These are phyloP conservation scores for Natrix natrix DNA, from an alignment of 2,797 vertebrate species.

Conservation along the genomic window DNA sequence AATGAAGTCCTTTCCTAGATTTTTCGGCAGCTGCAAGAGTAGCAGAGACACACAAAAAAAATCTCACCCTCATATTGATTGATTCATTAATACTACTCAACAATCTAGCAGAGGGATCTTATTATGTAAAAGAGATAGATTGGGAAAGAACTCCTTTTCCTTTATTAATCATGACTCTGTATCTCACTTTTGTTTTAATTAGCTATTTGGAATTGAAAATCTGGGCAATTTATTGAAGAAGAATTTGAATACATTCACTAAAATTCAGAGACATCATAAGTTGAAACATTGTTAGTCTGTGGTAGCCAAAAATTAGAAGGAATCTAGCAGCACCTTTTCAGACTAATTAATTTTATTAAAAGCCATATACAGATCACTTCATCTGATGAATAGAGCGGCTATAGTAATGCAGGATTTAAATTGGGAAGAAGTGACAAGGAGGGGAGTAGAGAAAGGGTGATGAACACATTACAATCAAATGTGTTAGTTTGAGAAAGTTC, in stretches of 20 bases:
- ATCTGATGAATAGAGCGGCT: background rate
- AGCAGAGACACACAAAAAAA: constrained; percentile 21
- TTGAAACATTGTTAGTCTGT: background rate
- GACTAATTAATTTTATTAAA: background rate
- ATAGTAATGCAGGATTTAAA: background rate
- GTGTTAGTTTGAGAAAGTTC: background rate
- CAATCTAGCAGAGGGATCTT: constrained; percentile 18
- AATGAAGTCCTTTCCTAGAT: constrained; percentile 41
- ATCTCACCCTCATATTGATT: background rate
- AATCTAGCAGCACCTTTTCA: background rate
- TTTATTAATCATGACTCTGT: background rate
- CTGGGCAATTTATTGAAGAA: background rate
- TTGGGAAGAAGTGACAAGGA: background rate
- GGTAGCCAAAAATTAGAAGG: background rate
- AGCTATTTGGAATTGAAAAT: background rate
- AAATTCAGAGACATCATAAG: background rate
- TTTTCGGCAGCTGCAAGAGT: constrained; percentile 37
- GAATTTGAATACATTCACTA: background rate
- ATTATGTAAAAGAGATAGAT: background rate
- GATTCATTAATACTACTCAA: constrained; percentile 41
- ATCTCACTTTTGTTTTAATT: background rate
- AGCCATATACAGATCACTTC: background rate
- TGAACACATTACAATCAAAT: background rate
- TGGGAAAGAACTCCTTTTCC: no score
- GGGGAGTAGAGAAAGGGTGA: background rate